Evolutionary conservation across 2,888 invertebrate species (phyloP).

Genomic region (Drosophila cyrtoloma): DNA sequence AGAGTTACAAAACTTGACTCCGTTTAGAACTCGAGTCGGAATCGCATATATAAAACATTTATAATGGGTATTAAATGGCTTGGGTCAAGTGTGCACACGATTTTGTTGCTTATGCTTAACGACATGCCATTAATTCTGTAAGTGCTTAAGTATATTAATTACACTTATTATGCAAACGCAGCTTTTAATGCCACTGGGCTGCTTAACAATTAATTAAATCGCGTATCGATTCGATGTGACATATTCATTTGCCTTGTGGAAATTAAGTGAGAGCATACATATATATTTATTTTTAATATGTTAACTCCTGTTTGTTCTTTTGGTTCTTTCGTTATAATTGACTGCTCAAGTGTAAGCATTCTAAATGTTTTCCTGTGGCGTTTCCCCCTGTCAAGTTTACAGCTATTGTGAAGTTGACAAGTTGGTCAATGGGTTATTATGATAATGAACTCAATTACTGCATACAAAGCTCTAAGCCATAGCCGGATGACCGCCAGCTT

Average conservation of each 20-base stretch:
- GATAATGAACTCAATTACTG: conserved; percentile 82
- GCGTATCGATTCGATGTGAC: conserved; percentile 40
- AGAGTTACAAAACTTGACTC: conserved; percentile 12
- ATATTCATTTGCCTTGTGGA: conserved; percentile 30
- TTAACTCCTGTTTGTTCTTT: background rate
- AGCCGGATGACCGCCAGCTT: conserved; percentile 49
- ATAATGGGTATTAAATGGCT: conserved; percentile 38
- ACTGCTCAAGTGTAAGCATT: conserved; percentile 1
- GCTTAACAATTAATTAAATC: conserved; percentile 47
- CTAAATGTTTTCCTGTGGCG: conserved; percentile 19
- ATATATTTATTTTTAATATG: background rate
- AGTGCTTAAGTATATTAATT: conserved; percentile 64
- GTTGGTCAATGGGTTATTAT: conserved; percentile 81
- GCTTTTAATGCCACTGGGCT: conserved; percentile 54
- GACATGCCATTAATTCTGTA: conserved; percentile 67
- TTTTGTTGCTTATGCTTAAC: conserved; percentile 49
- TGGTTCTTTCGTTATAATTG: background rate
- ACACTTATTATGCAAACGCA: conserved; percentile 60
- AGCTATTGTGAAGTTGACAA: conserved; percentile 65
- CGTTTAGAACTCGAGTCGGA: conserved; percentile 34
- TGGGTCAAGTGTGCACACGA: conserved; percentile 70
- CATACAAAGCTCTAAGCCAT: conserved; percentile 41
- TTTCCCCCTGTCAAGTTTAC: conserved; percentile 32
- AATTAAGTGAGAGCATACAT: background rate
- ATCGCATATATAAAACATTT: conserved; percentile 36